A percentile compares a stretch with the other conserved stretches of the same genome.
phyloP scores from a whole-genome alignment of 2,797 vertebrate genomes.

The Microhierax caerulescens region DNA sequence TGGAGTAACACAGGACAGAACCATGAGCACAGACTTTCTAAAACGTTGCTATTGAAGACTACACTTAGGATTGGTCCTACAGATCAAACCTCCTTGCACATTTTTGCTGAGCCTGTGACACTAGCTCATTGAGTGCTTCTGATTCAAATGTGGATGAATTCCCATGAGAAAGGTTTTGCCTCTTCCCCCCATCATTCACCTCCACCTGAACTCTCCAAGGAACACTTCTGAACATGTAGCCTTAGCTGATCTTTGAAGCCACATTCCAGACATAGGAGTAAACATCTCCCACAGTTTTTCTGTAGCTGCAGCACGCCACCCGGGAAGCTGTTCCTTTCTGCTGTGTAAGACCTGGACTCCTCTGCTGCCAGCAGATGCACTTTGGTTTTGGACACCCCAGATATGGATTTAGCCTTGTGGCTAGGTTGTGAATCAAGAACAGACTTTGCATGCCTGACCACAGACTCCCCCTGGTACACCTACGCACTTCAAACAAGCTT shows the following conservation, averaged over 20 bases:
- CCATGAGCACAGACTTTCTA: not conserved
- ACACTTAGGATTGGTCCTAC: not conserved
- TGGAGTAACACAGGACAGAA: not conserved
- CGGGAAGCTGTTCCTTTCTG: not conserved
- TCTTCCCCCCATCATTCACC: not conserved
- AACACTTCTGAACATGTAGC: not conserved
- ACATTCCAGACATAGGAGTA: not conserved
- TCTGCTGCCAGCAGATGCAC: not conserved
- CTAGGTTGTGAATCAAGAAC: not conserved
- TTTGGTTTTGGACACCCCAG: not conserved
- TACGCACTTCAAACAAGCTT: rapidly evolving
- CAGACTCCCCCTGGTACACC: not conserved
- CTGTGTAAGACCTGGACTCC: not conserved
- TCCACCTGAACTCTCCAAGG: not conserved
- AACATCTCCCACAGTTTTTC: not conserved
- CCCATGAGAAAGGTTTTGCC: not conserved
- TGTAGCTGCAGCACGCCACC: not conserved
- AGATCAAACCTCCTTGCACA: not conserved
- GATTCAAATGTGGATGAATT: not conserved
- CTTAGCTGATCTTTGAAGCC: not conserved
- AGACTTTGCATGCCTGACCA: not conserved
- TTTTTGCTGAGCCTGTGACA: not conserved
- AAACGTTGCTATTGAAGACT: not conserved
- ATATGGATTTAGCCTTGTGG: not conserved
- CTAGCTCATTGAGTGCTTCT: not conserved